phyloP scores from a whole-genome alignment of 2,888 invertebrate species.

The Drosophila vallismaia region DNA sequence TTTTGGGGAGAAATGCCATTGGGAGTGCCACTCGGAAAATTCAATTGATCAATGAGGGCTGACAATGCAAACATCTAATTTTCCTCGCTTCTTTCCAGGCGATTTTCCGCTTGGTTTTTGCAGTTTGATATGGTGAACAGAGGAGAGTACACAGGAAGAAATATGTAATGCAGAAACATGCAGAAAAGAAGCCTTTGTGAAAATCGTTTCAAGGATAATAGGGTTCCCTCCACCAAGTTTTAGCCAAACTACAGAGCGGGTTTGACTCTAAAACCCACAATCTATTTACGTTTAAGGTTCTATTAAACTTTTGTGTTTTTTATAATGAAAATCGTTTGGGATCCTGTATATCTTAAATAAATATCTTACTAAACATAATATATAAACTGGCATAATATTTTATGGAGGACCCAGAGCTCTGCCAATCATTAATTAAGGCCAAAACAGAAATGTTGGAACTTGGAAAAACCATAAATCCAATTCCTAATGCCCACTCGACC shows the following conservation, averaged over 20 bases:
- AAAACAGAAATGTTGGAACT: background rate
- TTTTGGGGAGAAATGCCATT: slow-evolving; percentile 1
- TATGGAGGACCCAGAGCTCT: background rate
- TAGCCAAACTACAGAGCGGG: too few relatives aligned
- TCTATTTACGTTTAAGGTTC: too few relatives aligned
- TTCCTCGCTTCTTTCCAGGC: background rate
- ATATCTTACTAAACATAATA: background rate
- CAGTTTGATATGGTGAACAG: background rate
- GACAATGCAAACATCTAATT: slow-evolving; percentile 35
- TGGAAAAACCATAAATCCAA: background rate
- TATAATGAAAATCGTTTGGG: too few relatives aligned
- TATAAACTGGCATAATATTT: too few relatives aligned
- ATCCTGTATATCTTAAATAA: background rate
- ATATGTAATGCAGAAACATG: background rate
- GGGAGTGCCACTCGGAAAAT: slow-evolving; percentile 21
- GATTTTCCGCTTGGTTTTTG: slow-evolving; percentile 1
- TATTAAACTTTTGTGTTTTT: background rate
- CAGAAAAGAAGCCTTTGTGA: too few relatives aligned
- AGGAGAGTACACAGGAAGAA: background rate
- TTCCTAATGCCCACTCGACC: slow-evolving; percentile 27
- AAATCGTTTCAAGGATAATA: too few relatives aligned
- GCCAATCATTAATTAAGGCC: background rate
- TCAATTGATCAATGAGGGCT: slow-evolving; percentile 35
- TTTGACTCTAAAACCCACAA: too few relatives aligned
- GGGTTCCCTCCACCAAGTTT: too few relatives aligned